These are phyloP conservation scores for Apodemia hepburni DNA, from an alignment of 2,888 invertebrate genomes.

Conservation along the genomic window DNA sequence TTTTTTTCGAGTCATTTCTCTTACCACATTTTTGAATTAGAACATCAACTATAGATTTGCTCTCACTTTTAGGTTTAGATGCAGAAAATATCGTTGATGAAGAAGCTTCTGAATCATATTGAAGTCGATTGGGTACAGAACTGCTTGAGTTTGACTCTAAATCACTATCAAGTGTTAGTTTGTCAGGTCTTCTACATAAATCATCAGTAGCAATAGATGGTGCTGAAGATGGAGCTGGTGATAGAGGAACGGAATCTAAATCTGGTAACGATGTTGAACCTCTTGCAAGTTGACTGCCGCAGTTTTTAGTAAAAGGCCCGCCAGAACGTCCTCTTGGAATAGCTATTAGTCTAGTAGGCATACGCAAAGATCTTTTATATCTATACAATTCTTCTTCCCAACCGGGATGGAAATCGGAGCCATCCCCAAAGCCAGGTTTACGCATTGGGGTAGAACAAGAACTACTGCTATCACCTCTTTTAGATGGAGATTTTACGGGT, in stretches of 20 bases:
- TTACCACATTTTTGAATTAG: constrained; percentile 83
- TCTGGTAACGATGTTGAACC: constrained; percentile 89
- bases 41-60: constrained; percentile 83
- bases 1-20: constrained; percentile 77
- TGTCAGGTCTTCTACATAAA: constrained; percentile 65
- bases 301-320: constrained; percentile 64
- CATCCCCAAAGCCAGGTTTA: constrained; percentile 85
- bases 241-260: constrained; percentile 86
- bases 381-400: constrained; percentile 92
- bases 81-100: constrained; percentile 79
- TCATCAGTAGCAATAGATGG: constrained; percentile 82
- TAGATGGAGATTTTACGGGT: constrained; percentile 52
- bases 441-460: constrained; percentile 58
- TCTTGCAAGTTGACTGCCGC: constrained; percentile 73
- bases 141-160: constrained; percentile 84
- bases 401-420: constrained; percentile 86
- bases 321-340: constrained; percentile 85
- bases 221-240: constrained; percentile 83
- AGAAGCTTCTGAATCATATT: constrained; percentile 84
- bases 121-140: constrained; percentile 71
- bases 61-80: constrained; percentile 69
- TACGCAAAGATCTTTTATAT: constrained; percentile 89
- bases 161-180: constrained; percentile 81
- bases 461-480: constrained; percentile 53
- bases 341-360: constrained; percentile 90